Percentiles rank a stretch among this genome's conserved stretches.
These are phyloP conservation scores for Nycteola revayana DNA, from an alignment of 2,888 invertebrate genomes.

Conservation along the genomic window DNA sequence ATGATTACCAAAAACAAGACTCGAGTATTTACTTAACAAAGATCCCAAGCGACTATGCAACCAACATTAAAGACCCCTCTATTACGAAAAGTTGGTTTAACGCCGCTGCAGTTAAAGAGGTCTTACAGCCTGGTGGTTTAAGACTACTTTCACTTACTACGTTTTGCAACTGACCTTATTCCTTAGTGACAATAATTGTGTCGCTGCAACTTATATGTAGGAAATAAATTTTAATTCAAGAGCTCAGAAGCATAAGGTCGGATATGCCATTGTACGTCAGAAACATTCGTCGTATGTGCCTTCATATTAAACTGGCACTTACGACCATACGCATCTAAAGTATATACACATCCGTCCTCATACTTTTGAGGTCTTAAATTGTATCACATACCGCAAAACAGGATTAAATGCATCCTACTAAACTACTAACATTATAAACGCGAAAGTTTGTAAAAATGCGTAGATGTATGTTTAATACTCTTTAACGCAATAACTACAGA, in stretches of 20 bases:
- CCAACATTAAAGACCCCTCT: constrained; percentile 26
- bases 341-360: too few relatives aligned
- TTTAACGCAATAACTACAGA: too few relatives aligned
- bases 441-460: too few relatives aligned
- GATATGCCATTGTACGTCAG: too few relatives aligned
- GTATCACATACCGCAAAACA: not conserved
- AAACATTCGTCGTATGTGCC: too few relatives aligned
- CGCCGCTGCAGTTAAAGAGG: not conserved
- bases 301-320: too few relatives aligned
- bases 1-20: constrained; percentile 25
- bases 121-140: constrained; percentile 30
- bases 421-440: too few relatives aligned
- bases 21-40: constrained; percentile 31
- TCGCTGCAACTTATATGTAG: not conserved
- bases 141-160: constrained; percentile 59
- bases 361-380: too few relatives aligned
- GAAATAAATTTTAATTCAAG: constrained; percentile 1
- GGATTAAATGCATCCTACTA: too few relatives aligned
- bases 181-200: constrained; percentile 28
- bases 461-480: too few relatives aligned
- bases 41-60: constrained; percentile 24
- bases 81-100: fast-evolving
- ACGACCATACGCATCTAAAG: too few relatives aligned
- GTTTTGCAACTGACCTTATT: constrained; percentile 40
- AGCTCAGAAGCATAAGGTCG: too few relatives aligned